Evolutionary conservation across 2,888 invertebrate species (phyloP), one percentile per base, ranked within the genome.

Genomic region (Dryobotodes eremita): DNA sequence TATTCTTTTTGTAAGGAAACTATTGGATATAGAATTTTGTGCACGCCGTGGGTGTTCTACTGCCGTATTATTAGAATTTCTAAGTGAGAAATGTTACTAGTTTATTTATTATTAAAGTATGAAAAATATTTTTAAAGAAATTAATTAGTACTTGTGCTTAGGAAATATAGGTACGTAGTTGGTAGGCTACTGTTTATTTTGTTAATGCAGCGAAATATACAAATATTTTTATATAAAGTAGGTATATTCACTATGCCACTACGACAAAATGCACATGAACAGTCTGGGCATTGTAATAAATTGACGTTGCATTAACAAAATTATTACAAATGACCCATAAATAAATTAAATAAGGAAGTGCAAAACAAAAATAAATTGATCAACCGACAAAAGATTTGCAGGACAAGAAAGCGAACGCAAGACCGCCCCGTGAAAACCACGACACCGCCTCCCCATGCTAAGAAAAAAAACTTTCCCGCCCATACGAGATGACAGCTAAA

Each of bases 401-500:
- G 80, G 75, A 77, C 75, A 86, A 86, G 86, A 86, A 85, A 78
- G 82, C 73, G 79, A 90, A 93, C 88, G 86, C 83, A 91, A 91
- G 91, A 91, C 92, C 94, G 94, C 95, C 95, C 93, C 87, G 88
- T 86, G 88, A 80, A 89, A 91, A 89, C 90, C 91, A 85, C 88
- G 82, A 85, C 80, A 89, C 88, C 93, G 92, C 94, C 93, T 92
- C 89, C 87, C 81, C 86, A 85, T 79, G 82, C 85, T 82, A 86
- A 88, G 89, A 92, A 90, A 92, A 94, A 84, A 89, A 88, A 86
- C 79, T 80, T 89, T 92, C 92, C 93, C 95, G 94, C 94, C 95
- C 93, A 92, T 92, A 89, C 86, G 89, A 90, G 92, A 94, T 94
- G 95, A 95, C 95, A 95, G 92, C 94, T 91, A 88, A 93, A 93